Evolutionary conservation across 1,140 invertebrate genomes (phyloP).

Genomic region (Anadara kagoshimensis): DNA sequence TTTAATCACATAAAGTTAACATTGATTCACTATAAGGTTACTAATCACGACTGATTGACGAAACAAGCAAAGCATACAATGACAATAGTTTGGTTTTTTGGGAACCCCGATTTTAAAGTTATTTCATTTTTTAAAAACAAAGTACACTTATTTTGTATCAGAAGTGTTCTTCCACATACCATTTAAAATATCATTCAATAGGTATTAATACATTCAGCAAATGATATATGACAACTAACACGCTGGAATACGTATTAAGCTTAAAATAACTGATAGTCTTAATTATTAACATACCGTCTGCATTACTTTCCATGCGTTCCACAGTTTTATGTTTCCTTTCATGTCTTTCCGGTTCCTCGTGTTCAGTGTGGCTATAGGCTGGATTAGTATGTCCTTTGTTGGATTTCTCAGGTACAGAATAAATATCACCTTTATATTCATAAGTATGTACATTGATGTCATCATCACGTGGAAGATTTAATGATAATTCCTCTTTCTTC

Average conservation of each 20-base stretch:
- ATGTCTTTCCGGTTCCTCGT: not conserved
- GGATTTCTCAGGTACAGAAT: constrained; percentile 1
- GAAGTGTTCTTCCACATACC: too few relatives aligned
- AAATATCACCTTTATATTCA: constrained; percentile 29
- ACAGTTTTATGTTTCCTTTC: constrained; percentile 8
- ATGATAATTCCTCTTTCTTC: constrained; percentile 30
- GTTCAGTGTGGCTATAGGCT: constrained; percentile 2
- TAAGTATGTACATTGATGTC: constrained; percentile 35
- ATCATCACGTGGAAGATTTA: constrained; percentile 36
- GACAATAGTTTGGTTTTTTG: too few relatives aligned
- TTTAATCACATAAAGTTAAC: too few relatives aligned
- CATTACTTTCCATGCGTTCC: constrained; percentile 34
- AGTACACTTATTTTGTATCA: too few relatives aligned
- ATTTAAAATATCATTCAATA: too few relatives aligned
- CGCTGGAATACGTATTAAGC: not conserved
- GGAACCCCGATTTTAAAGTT: too few relatives aligned
- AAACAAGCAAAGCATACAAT: too few relatives aligned
- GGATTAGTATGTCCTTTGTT: constrained; percentile 26
- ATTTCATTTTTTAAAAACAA: too few relatives aligned
- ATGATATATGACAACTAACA: too few relatives aligned
- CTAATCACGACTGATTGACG: too few relatives aligned
- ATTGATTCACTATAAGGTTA: too few relatives aligned
- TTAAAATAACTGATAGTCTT: not conserved
- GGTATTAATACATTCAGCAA: too few relatives aligned
- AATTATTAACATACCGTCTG: constrained; percentile 29